phyloP scores from a whole-genome alignment of 2,113 vertebrate genomes.

The Heliornis fulica region DNA sequence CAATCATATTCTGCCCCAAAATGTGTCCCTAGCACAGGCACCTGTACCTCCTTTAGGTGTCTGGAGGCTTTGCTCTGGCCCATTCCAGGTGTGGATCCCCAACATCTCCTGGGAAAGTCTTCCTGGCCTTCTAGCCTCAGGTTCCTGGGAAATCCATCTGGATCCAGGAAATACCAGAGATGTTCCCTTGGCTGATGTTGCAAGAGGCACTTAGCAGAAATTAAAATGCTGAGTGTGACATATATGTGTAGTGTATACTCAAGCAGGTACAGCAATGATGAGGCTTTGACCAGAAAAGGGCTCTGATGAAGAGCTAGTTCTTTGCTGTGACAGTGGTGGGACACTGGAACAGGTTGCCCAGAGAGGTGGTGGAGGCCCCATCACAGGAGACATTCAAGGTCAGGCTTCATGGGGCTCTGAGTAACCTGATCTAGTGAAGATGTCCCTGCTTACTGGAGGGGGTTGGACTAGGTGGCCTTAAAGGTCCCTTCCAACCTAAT shows the following conservation, averaged over 20 bases:
- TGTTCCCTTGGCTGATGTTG: not conserved
- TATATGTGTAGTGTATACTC: not conserved
- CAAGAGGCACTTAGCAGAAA: not conserved
- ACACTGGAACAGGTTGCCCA: too few relatives aligned
- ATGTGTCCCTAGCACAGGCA: not conserved
- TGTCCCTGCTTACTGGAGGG: too few relatives aligned
- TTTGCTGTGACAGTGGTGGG: too few relatives aligned
- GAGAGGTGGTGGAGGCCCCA: too few relatives aligned
- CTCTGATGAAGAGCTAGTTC: not conserved
- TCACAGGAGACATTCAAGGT: too few relatives aligned
- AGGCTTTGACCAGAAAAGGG: not conserved
- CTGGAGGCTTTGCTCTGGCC: not conserved
- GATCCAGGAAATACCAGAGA: not conserved
- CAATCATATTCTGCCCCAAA: not conserved
- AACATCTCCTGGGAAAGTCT: not conserved
- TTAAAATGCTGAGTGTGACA: not conserved
- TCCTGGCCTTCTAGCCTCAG: not conserved
- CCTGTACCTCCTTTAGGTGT: not conserved
- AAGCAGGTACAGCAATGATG: not conserved
- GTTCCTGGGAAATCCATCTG: not conserved
- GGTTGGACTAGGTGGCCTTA: too few relatives aligned
- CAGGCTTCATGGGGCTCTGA: too few relatives aligned
- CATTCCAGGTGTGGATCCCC: not conserved
- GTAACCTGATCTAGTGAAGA: too few relatives aligned
- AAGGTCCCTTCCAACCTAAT: too few relatives aligned